Evolutionary conservation across 2,888 invertebrate species (phyloP).

Genomic region (Micropterix aruncella): DNA sequence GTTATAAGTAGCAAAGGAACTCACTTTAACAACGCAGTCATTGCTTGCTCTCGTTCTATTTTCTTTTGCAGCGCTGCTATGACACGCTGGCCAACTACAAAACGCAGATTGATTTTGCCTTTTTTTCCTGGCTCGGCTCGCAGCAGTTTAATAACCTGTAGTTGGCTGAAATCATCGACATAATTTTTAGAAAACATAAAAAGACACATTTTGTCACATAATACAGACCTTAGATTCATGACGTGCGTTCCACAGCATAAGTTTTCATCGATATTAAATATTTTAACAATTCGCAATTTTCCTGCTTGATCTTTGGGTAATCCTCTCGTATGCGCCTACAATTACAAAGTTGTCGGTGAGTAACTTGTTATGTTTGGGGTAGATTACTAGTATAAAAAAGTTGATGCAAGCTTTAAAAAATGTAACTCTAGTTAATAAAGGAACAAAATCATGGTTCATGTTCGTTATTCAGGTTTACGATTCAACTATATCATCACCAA

Average conservation of each 20-base stretch:
- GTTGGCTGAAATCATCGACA: constrained; percentile 27
- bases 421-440: no score
- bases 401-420: no score
- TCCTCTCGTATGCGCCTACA: constrained; percentile 51
- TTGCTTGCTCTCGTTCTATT: constrained; percentile 49
- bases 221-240: constrained; percentile 44
- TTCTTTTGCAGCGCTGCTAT: constrained; percentile 42
- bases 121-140: constrained; percentile 63
- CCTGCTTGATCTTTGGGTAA: constrained; percentile 69
- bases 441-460: no score
- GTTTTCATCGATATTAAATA: constrained; percentile 62
- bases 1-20: constrained; percentile 17
- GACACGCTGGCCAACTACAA: constrained; percentile 61
- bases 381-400: no score
- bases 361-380: no score
- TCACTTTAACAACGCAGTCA: constrained; percentile 61
- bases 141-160: constrained; percentile 52
- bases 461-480: no score
- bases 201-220: constrained; percentile 13
- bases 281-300: constrained; percentile 61
- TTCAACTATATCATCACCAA: no score
- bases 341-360: no score
- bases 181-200: constrained; percentile 16
- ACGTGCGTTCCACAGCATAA: constrained; percentile 88
- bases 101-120: constrained; percentile 47